Conservation (phyloP, 1,140 invertebrate species). For the Trichomalopsis sarcophagae region DNA sequence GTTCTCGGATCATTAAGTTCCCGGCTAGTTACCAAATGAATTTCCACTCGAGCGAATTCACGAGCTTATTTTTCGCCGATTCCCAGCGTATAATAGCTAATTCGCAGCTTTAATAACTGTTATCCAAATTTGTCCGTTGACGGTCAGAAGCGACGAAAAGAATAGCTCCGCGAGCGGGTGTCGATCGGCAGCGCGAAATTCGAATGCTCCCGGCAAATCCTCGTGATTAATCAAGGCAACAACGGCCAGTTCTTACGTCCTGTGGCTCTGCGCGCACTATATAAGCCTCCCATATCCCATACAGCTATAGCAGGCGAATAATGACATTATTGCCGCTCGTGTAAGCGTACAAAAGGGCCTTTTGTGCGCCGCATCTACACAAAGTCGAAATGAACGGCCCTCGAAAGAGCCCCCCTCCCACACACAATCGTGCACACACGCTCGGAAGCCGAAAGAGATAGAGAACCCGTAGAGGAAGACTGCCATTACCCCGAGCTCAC, state of each 20-base stretch:
- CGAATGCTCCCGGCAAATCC: not conserved
- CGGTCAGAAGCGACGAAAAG: too few species aligned
- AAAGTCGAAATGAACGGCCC: constrained; percentile 23
- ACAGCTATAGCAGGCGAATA: not conserved
- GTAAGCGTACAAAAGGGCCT: constrained; percentile 18
- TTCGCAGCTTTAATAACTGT: not conserved
- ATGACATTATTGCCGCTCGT: constrained; percentile 40
- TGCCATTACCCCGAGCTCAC: constrained; percentile 21
- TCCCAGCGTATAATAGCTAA: not conserved
- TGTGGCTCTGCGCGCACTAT: not conserved
- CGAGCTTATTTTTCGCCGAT: constrained; percentile 35
- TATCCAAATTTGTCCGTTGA: not conserved
- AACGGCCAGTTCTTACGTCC: not conserved
- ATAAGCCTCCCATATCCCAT: not conserved
- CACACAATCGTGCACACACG: not conserved
- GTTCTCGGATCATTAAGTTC: constrained; percentile 38
- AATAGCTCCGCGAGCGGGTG: too few species aligned
- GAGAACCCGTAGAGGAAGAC: not conserved
- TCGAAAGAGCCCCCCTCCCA: not conserved
- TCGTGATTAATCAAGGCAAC: not conserved
- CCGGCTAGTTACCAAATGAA: constrained; percentile 35
- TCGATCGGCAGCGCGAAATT: not conserved
- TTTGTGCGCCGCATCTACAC: constrained; percentile 1
- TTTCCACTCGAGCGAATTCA: constrained; percentile 34
- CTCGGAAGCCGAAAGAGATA: not conserved